phyloP scores from a whole-genome alignment of 2,113 vertebrate genomes.

The Ellobius talpinus region DNA sequence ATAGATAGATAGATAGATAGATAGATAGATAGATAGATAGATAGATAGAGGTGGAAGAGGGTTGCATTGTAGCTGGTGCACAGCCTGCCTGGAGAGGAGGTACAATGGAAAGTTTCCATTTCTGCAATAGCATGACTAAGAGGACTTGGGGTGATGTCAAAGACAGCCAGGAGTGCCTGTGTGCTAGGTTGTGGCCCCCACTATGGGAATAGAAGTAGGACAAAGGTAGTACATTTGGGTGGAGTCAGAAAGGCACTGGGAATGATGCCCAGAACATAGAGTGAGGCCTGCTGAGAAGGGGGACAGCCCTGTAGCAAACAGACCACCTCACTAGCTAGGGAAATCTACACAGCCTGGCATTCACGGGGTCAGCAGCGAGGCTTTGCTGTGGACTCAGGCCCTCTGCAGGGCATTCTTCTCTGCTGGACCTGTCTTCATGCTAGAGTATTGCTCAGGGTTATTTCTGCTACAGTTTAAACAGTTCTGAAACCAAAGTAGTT shows the following conservation, averaged over 20 bases:
- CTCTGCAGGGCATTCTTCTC: neutral
- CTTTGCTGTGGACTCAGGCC: rapidly evolving
- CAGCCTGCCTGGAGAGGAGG: neutral
- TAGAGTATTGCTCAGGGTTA: neutral
- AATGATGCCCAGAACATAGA: neutral
- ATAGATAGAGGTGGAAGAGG: too few relatives aligned
- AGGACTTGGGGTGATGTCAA: neutral
- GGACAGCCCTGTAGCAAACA: neutral
- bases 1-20: too few relatives aligned
- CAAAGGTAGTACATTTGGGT: rapidly evolving
- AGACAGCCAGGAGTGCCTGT: neutral
- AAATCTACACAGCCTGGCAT: neutral
- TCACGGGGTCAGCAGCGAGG: rapidly evolving
- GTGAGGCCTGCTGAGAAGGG: neutral
- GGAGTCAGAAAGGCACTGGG: neutral
- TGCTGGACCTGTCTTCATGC: neutral
- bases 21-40: too few relatives aligned
- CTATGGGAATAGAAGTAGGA: too few relatives aligned
- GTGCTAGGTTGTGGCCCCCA: neutral
- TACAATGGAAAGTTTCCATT: neutral
- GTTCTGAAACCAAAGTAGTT: neutral
- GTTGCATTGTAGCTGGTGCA: rapidly evolving
- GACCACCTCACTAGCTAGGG: rapidly evolving
- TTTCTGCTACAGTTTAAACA: neutral
- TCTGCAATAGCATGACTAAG: neutral